These are phyloP conservation scores for Vireo altiloquus DNA, from an alignment of 2,113 vertebrate genomes.

Conservation along the genomic window DNA sequence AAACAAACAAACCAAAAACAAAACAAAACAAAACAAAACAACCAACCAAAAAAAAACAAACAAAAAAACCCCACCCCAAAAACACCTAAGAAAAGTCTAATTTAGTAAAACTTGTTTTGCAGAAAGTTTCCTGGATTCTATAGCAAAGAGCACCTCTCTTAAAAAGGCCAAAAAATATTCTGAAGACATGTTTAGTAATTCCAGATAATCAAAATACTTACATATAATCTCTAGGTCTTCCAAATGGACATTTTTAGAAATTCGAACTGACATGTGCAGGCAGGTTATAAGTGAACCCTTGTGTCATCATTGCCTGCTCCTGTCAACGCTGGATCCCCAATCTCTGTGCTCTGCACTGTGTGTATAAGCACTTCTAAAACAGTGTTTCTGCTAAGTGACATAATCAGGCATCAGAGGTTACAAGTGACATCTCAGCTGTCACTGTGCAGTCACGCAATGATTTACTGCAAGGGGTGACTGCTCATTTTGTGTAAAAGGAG, in stretches of 20 bases:
- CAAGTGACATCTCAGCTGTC: background rate
- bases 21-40: background rate
- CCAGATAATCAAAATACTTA: background rate
- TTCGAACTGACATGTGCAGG: background rate
- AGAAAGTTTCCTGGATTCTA: background rate
- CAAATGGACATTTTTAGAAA: background rate
- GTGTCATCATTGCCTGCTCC: background rate
- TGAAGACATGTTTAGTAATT: background rate
- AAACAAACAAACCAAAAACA: background rate
- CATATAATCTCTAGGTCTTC: background rate
- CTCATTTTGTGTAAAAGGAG: background rate
- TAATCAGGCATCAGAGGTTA: background rate
- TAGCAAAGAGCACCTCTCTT: background rate
- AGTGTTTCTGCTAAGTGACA: background rate
- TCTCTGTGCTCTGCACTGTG: background rate
- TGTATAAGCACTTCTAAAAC: background rate
- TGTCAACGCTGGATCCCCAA: background rate
- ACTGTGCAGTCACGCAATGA: background rate
- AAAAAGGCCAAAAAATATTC: background rate
- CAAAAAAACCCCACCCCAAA: background rate
- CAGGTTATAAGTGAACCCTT: background rate
- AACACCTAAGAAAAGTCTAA: background rate
- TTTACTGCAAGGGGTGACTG: background rate
- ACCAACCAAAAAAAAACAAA: background rate
- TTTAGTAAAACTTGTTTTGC: background rate